Evolutionary conservation across 2,113 vertebrate species (phyloP), one percentile per base, ranked within the genome.

Genomic region (Cathartes aura): DNA sequence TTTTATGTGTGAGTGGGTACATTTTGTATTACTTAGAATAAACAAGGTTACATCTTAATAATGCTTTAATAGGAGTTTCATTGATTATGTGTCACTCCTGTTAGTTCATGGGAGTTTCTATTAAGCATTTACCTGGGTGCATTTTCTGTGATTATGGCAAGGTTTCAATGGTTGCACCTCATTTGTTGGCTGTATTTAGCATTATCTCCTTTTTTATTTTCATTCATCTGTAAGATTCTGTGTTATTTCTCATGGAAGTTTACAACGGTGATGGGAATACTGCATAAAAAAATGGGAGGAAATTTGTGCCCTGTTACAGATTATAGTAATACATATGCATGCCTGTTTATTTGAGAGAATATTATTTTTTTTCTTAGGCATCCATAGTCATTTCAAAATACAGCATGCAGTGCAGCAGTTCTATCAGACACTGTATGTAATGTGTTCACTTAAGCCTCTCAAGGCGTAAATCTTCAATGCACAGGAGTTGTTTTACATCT

Each of bases 11-110:
- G 58, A 75, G 66, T 93, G 52, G 91, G 82, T 90, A n/a, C 74
- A 24, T 90, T 97, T 94, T 94, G 87, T 94, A 92, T 96, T 96
- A 92, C 95, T 94, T 96, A 90, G 90, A 95, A 97, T 97, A 97
- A 96, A 93, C 88, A 95, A 90, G 96, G 82, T 96, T 96, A 94
- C 84, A 66, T 96, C 82, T 95, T 94, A 96, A 96, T 97, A 97
- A 96, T 91, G 91, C 88, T 94, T 95, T 97, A 96, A 96, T 95
- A 94, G 76, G 62, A 70, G 32, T 82, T 67, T 67, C 85, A 95
- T 95, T 98, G 96, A 97, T 97, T 96, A 95, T 96, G 45, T 97
- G 96, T 96, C 96, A 85, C 47, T 95, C 45, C 76, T 58, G 79
- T 92, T 96, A 96, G 92, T 96, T 96, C 91, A 90, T 82, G 75